Base-by-base conservation (phyloP, 1,140 invertebrate genomes). In the Amphibalanus amphitrite region DNA sequence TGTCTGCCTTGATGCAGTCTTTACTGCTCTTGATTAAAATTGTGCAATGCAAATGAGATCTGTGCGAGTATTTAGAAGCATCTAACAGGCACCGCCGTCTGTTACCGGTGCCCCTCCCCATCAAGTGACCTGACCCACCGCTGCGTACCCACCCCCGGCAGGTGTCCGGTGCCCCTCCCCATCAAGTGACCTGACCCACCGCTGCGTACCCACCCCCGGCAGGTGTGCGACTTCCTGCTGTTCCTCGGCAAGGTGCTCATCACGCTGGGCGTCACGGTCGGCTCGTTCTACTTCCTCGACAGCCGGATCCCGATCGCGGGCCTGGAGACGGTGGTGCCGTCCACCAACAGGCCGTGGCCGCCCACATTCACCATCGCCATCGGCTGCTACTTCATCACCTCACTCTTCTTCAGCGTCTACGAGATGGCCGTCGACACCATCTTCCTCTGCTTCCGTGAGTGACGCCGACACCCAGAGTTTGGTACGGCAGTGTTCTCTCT, bases 371-470 rank as follows among this genome's bases (percentile, higher is more conserved):
- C 84, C 13, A 80, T 85, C 28, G 78, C 76, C 76, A 82, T 82
- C 81, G 85, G 83, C 78, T 84, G 83, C 0, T 88, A 85, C 76
- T 84, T 96, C 65, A 91, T 96, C 40, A 85, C 91, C 29, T 85
- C 86, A n/a, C 83, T 90, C 69, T 98, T 98, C 83, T 98, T 98
- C 81, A 87, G 87, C 74, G 94, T 98, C 0, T 97, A 96, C 79
- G 87, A 88, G 0, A 95, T 95, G 87, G 95, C 93, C 17, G 91
- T 98, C 1, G 93, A 98, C 78, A 98, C 95, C 0, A 79, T 98
- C 33, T 97, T 98, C 80, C 83, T 98, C 1, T 98, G 95, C 79
- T 98, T 98, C 84, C 83, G 65, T 67, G 65, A 28, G 65, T 86
- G 40, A 4, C 15, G 33, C n/a, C n/a, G n/a, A n/a, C n/a, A n/a